Evolutionary conservation across 2,113 vertebrate species (phyloP).

Genomic region (Neofelis nebulosa): DNA sequence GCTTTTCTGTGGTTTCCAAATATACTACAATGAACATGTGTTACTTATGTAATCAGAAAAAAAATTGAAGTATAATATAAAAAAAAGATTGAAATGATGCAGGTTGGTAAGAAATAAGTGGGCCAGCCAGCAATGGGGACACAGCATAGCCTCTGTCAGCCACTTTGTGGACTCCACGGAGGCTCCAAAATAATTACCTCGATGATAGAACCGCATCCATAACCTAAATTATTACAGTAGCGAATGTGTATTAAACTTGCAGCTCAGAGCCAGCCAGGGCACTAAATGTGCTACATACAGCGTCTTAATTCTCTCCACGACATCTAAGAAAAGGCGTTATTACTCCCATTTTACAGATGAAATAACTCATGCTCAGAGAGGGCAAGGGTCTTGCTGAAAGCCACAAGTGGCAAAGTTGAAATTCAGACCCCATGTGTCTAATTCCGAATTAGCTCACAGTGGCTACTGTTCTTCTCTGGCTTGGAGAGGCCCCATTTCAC

Average conservation of each 20-base stretch:
- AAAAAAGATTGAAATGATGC: slow-evolving; percentile 1
- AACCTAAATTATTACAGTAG: neutral
- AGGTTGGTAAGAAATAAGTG: neutral
- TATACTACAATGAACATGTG: slow-evolving; percentile 45
- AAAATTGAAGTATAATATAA: slow-evolving; percentile 11
- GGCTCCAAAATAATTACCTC: neutral
- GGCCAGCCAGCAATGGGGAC: neutral
- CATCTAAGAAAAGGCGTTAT: neutral
- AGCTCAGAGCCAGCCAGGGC: too few relatives aligned
- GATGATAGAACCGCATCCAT: neutral
- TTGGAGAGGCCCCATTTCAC: neutral
- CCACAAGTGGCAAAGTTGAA: neutral
- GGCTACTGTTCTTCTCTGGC: neutral
- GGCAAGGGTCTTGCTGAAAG: neutral
- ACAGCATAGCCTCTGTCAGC: neutral
- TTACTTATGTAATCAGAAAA: slow-evolving; percentile 27
- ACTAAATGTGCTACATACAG: rapidly evolving
- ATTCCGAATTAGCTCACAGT: neutral
- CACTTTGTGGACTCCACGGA: neutral
- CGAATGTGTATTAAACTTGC: neutral
- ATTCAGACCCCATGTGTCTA: neutral
- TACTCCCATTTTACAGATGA: neutral
- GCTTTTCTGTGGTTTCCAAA: slow-evolving; percentile 42
- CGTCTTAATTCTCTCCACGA: neutral
- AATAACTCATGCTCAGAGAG: neutral